Evolutionary conservation across 1,140 invertebrate genomes (phyloP).

Genomic region (Acyrthosiphon pisum): DNA sequence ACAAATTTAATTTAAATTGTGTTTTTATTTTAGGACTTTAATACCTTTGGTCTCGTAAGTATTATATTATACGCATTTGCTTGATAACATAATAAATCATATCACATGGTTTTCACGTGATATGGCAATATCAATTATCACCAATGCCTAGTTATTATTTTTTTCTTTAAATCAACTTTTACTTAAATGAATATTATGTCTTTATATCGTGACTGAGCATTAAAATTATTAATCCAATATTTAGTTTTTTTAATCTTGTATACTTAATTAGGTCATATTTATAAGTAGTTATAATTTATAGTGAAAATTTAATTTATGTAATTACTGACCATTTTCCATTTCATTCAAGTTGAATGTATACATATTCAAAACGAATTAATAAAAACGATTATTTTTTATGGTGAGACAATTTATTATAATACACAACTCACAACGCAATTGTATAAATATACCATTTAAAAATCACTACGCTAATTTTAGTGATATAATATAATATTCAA

Average conservation of each 20-base stretch:
- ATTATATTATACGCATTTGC: not conserved
- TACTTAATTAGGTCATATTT: conserved; percentile 14
- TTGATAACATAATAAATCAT: not conserved
- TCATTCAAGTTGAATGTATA: not conserved
- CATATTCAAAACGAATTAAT: not conserved
- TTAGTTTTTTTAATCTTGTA: not conserved
- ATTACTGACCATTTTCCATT: not conserved
- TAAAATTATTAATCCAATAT: conserved; percentile 4
- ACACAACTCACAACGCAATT: not conserved
- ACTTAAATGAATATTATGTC: not conserved
- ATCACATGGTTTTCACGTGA: not conserved
- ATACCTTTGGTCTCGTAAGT: not conserved
- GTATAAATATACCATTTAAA: not conserved
- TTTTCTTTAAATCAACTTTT: not conserved
- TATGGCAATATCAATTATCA: not conserved
- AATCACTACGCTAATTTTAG: not conserved
- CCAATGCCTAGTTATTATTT: not conserved
- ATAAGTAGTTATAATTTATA: not conserved
- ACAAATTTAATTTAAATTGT: not conserved
- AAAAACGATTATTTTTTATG: not conserved
- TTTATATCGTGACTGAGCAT: not conserved
- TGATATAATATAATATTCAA: not conserved
- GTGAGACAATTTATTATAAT: not conserved
- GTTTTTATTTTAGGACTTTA: conserved; percentile 2
- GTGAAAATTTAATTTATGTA: not conserved